Evolutionary conservation across 1,140 invertebrate species (phyloP), one percentile per base, ranked within the genome.

Genomic region (Pogonomyrmex californicus): DNA sequence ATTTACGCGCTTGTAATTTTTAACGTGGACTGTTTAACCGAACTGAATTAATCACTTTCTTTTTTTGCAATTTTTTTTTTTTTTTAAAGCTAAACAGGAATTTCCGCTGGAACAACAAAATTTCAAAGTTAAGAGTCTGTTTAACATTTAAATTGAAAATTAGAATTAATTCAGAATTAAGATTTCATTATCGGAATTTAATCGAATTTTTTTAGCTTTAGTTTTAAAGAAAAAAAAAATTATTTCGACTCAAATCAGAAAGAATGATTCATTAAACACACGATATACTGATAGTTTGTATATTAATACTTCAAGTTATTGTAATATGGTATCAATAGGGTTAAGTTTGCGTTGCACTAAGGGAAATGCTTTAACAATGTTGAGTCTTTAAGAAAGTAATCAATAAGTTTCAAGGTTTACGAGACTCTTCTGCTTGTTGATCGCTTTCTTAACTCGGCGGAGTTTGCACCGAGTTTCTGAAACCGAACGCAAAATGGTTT

Each of bases 351-450:
- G 41, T 44, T 41, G 23, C 10, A 7, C 38, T 68, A 36, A 60
- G 17, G 54, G 60, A 73, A 83, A 73, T 38, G 12, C 41, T 47
- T 49, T 49, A 75, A 83, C 68, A 75, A 83, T 41, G 68, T 82
- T 49, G 66, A 60, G 54, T 83, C 56, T 75, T 83, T 73, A 83
- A 83, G 68, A 83, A 83, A 83, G 68, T 75, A 83, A 83, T 83
- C 79, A 60, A 83, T 83, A 83, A 83, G 79, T 83, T 83, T 83
- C 54, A 83, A 75, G 68, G 66, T 83, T 83, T 54, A 62, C 41
- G 54, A 49, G 41, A 83, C 79, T 83, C 30, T 66, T 82, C 47
- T 70, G 78, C 62, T 83, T 83, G 79, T 83, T 73, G 79, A 75
- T 83, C 54, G 51, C 68, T 60, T 83, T 75, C 79, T 75, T 83